phyloP scores from a whole-genome alignment of 1,140 invertebrate species.

The Drosophila tropicalis region DNA sequence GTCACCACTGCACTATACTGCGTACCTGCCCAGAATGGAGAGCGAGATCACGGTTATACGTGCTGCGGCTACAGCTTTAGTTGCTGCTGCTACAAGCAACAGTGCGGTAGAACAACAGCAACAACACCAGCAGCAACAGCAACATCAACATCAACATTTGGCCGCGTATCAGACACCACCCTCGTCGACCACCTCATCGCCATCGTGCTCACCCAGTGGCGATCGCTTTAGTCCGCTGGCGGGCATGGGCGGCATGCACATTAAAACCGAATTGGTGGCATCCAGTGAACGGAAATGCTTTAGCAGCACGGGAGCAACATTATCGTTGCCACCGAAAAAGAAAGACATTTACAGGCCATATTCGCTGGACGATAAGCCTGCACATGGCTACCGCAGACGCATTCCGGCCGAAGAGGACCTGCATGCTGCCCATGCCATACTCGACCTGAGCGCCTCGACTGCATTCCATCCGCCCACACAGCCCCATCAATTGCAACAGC shows the following conservation, averaged over 20 bases:
- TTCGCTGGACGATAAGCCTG: conserved; percentile 88
- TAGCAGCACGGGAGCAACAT: conserved; percentile 90
- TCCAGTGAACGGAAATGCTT: conserved; percentile 86
- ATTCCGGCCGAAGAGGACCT: conserved; percentile 90
- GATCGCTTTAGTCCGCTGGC: conserved; percentile 68
- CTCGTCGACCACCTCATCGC: conserved; percentile 76
- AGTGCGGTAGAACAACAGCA: conserved; percentile 23
- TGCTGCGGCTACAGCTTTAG: conserved; percentile 71
- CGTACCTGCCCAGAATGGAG: conserved; percentile 85
- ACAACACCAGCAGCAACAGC: conserved; percentile 23
- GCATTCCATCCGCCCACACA: conserved; percentile 87
- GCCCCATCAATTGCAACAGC: conserved; percentile 76
- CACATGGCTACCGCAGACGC: conserved; percentile 84
- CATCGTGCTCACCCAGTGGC: conserved; percentile 69
- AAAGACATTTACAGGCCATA: conserved; percentile 94
- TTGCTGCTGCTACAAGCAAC: conserved; percentile 66
- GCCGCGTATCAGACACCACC: conserved; percentile 79
- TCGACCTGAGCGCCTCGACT: conserved; percentile 93
- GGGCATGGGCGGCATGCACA: conserved; percentile 42
- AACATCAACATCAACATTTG: conserved; percentile 42
- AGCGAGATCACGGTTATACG: conserved; percentile 84
- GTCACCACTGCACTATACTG: conserved; percentile 86
- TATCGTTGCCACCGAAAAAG: conserved; percentile 93
- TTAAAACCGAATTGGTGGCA: conserved; percentile 64
- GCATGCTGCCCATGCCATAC: conserved; percentile 92